Evolutionary conservation across 2,113 vertebrate genomes (phyloP).

Genomic region (Rhegmatorhina hoffmannsi): DNA sequence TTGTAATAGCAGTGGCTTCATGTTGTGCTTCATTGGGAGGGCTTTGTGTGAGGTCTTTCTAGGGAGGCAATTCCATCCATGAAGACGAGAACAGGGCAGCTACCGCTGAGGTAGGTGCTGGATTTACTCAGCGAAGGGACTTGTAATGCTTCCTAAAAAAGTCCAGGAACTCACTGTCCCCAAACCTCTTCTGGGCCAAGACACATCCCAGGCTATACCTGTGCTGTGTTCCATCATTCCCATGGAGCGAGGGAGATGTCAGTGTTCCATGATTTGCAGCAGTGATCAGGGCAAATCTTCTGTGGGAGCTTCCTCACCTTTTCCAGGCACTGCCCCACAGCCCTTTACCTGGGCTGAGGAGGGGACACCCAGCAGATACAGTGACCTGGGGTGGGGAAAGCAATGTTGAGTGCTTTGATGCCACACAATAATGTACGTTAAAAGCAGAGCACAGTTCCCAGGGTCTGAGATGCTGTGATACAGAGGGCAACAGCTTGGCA

Average conservation of each 20-base stretch:
- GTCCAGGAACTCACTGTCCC: background rate
- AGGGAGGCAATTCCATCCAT: background rate
- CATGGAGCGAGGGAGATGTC: accelerated
- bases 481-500: background rate
- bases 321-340: background rate
- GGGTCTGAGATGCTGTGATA: background rate
- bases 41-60: background rate
- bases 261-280: accelerated
- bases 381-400: background rate
- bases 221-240: background rate
- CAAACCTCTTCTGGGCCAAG: background rate
- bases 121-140: background rate
- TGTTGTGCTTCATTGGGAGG: background rate
- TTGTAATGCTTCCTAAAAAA: background rate
- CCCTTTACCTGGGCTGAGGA: background rate
- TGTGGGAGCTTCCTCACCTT: background rate
- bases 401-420: accelerated
- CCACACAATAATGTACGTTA: background rate
- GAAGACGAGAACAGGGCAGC: background rate
- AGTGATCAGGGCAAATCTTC: background rate
- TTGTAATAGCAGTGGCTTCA: conserved; percentile 24
- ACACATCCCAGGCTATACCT: background rate
- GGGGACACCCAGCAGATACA: accelerated
- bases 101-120: background rate
- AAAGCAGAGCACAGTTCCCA: background rate